phyloP scores from a whole-genome alignment of 2,888 invertebrate species.

The Orchesella flavescens region DNA sequence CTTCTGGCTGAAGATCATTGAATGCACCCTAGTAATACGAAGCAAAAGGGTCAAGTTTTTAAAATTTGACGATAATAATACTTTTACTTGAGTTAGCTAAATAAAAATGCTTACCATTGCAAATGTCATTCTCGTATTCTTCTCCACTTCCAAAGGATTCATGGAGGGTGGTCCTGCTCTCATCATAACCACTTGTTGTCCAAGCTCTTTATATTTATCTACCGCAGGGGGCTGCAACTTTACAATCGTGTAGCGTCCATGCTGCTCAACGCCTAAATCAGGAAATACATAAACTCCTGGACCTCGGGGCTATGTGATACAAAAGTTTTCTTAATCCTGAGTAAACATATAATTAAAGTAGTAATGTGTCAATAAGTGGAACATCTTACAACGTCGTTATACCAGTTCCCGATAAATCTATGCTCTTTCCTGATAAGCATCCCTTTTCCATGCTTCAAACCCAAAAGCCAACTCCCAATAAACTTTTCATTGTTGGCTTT shows the following conservation, averaged over 20 bases:
- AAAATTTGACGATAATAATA: no score
- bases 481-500: constrained; percentile 70
- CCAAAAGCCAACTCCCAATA: constrained; percentile 70
- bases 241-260: constrained; percentile 81
- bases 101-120: no score
- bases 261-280: constrained; percentile 84
- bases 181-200: constrained; percentile 66
- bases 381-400: constrained; percentile 76
- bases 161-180: constrained; percentile 61
- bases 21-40: background rate
- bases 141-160: constrained; percentile 66
- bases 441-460: constrained; percentile 75
- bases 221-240: constrained; percentile 75
- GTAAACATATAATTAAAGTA: background rate
- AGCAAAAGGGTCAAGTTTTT: no score
- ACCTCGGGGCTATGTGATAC: constrained; percentile 78
- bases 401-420: constrained; percentile 83
- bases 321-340: background rate
- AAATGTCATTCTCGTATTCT: constrained; percentile 40
- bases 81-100: no score
- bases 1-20: constrained; percentile 3
- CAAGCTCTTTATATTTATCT: constrained; percentile 62
- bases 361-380: background rate
- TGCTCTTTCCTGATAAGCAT: constrained; percentile 82
- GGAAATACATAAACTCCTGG: constrained; percentile 83